Conservation (phyloP, 2,888 invertebrate genomes). For the Dysmachus trigonus region DNA sequence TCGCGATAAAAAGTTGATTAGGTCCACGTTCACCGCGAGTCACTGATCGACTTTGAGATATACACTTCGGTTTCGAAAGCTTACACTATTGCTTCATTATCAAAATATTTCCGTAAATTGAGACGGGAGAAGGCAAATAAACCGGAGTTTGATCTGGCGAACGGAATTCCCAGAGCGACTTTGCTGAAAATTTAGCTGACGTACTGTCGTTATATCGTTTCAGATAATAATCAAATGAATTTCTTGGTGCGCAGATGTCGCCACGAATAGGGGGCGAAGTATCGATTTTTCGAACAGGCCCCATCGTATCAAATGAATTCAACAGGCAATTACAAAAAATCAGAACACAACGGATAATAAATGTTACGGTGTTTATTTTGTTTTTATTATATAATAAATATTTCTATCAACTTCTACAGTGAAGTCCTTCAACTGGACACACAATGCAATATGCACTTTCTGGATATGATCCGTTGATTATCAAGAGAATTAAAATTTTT, state of each 20-base stretch:
- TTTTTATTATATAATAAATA: background rate
- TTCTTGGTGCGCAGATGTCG: constrained; percentile 6
- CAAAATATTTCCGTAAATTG: background rate
- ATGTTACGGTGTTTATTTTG: background rate
- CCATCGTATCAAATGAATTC: background rate
- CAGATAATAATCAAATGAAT: background rate
- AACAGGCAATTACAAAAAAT: constrained; percentile 16
- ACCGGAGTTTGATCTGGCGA: background rate
- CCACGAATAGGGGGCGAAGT: background rate
- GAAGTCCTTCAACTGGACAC: constrained; percentile 19
- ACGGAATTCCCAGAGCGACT: background rate
- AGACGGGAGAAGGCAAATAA: background rate
- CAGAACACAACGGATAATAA: background rate
- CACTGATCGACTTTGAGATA: background rate
- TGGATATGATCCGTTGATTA: constrained; percentile 31
- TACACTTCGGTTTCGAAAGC: background rate
- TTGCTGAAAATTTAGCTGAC: background rate
- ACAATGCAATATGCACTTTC: constrained; percentile 35
- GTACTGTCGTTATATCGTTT: background rate
- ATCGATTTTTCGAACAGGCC: constrained; percentile 20
- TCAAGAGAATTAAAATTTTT: constrained; percentile 28
- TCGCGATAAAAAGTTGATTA: background rate
- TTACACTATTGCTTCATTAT: background rate
- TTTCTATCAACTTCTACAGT: constrained; percentile 17
- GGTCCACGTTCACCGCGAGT: background rate